phyloP scores from a whole-genome alignment of 2,113 vertebrate genomes.

The Procavia capensis region DNA sequence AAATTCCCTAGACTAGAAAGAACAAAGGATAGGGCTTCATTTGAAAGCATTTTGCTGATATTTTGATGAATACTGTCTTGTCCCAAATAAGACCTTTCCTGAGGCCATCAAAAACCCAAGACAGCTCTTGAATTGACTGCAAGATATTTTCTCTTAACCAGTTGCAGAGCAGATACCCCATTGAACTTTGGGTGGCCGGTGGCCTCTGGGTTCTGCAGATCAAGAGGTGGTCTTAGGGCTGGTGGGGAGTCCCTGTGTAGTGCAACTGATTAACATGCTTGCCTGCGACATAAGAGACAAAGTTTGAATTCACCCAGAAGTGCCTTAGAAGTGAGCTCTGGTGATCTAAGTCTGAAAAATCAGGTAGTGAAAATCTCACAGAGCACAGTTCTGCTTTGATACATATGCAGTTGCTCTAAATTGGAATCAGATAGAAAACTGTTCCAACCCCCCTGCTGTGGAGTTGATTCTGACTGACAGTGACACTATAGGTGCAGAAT shows the following conservation, averaged over 20 bases:
- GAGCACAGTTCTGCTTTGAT: background rate
- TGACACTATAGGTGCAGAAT: too few relatives aligned
- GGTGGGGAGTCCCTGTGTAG: background rate
- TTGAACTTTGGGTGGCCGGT: background rate
- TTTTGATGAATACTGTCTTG: background rate
- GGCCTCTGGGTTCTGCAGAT: background rate
- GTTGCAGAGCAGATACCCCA: background rate
- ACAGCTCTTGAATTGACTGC: background rate
- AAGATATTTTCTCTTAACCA: background rate
- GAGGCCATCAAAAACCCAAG: background rate
- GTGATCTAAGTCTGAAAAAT: background rate
- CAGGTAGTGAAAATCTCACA: background rate
- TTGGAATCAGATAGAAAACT: background rate
- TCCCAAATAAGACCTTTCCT: background rate
- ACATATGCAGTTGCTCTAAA: background rate
- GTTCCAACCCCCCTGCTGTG: too few relatives aligned
- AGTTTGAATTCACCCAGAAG: background rate
- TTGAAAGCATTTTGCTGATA: background rate
- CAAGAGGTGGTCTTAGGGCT: background rate
- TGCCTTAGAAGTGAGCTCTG: background rate
- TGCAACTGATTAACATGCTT: background rate
- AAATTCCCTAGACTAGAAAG: background rate
- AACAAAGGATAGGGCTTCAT: background rate
- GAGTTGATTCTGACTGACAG: too few relatives aligned
- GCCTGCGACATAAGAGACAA: background rate